Conservation (phyloP, 2,888 invertebrate genomes). For the Amphipoea oculea region DNA sequence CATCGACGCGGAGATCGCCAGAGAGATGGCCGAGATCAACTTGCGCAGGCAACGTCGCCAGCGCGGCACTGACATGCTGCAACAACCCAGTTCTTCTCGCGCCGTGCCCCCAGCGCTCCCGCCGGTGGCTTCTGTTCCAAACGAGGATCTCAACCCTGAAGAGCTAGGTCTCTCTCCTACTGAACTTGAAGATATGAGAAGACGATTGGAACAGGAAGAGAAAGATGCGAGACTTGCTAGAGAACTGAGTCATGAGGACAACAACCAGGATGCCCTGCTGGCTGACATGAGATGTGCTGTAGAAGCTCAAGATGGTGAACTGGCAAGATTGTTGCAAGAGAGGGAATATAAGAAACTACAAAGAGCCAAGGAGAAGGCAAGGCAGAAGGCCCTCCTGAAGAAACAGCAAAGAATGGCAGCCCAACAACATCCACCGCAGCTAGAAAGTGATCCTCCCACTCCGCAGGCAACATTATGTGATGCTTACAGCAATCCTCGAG, state of each 20-base stretch:
- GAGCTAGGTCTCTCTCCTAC: slow-evolving; percentile 83
- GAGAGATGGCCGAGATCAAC: slow-evolving; percentile 88
- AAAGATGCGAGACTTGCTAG: slow-evolving; percentile 84
- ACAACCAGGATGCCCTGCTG: slow-evolving; percentile 81
- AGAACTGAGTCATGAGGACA: slow-evolving; percentile 82
- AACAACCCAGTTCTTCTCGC: slow-evolving; percentile 82
- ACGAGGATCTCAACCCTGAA: slow-evolving; percentile 77
- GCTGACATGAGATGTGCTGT: slow-evolving; percentile 88
- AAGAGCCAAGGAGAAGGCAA: slow-evolving; percentile 86
- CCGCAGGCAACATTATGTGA: slow-evolving; percentile 84
- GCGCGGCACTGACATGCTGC: slow-evolving; percentile 75
- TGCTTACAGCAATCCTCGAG: slow-evolving; percentile 87
- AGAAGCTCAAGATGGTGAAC: slow-evolving; percentile 87
- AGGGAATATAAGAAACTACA: slow-evolving; percentile 88
- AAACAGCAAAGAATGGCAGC: slow-evolving; percentile 83
- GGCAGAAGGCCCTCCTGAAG: slow-evolving; percentile 86
- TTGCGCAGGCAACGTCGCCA: slow-evolving; percentile 82
- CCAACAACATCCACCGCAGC: slow-evolving; percentile 68
- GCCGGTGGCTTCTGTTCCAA: slow-evolving; percentile 55
- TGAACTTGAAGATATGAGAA: slow-evolving; percentile 84
- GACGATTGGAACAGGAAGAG: slow-evolving; percentile 86
- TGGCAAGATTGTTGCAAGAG: slow-evolving; percentile 85
- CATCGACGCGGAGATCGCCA: slow-evolving; percentile 87
- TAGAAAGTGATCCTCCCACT: slow-evolving; percentile 61
- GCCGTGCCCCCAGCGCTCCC: slow-evolving; percentile 70